phyloP scores from a whole-genome alignment of 2,888 invertebrate species.

The Calameuta idolon region DNA sequence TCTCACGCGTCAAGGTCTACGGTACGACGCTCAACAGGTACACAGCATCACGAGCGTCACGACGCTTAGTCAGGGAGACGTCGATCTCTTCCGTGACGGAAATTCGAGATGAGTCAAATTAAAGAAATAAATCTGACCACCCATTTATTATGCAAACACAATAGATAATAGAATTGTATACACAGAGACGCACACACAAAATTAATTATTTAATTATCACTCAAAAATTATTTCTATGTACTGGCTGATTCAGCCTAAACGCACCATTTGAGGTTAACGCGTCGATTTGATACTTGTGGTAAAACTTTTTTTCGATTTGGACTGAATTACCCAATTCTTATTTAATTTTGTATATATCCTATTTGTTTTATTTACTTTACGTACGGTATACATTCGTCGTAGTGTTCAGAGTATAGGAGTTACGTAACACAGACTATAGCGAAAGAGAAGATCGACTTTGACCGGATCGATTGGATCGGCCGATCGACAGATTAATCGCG shows the following conservation, averaged over 20 bases:
- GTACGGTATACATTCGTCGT: background rate
- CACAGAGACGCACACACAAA: rapidly evolving
- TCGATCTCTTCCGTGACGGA: background rate
- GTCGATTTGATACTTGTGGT: no score
- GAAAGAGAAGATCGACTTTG: background rate
- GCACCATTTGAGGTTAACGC: no score
- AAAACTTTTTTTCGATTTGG: no score
- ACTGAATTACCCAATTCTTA: no score
- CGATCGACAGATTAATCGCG: slow-evolving; percentile 17
- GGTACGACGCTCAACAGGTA: background rate
- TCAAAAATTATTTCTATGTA: no score
- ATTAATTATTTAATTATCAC: no score
- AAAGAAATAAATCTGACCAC: background rate
- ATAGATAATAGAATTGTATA: background rate
- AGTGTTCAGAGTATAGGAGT: background rate
- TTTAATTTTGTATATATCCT: no score
- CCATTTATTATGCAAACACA: background rate
- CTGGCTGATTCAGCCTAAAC: no score
- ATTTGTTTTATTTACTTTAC: no score
- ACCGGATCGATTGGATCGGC: slow-evolving; percentile 15
- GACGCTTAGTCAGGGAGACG: background rate
- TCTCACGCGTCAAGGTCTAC: background rate
- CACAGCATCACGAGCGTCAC: background rate
- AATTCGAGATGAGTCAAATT: background rate
- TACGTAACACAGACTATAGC: background rate